These are phyloP conservation scores for Periplaneta americana DNA, from an alignment of 1,140 invertebrate species.

Conservation along the genomic window DNA sequence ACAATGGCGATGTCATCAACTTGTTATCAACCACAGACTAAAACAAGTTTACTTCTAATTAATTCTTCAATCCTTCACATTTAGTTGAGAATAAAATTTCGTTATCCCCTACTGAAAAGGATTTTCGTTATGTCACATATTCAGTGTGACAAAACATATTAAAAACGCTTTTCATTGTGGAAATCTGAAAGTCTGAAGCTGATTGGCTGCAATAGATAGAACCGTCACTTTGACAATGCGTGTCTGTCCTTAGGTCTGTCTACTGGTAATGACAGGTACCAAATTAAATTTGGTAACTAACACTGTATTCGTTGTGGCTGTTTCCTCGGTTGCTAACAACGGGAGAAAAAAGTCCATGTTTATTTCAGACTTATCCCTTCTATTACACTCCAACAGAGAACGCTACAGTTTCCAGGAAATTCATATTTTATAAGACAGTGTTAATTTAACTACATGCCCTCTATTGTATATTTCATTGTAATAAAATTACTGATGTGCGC, in stretches of 20 bases:
- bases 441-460: not conserved
- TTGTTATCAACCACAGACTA: too few relatives aligned
- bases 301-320: not conserved
- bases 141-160: too few relatives aligned
- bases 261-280: not conserved
- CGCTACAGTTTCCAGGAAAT: not conserved
- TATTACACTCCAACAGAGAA: not conserved
- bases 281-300: not conserved
- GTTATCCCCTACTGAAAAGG: too few relatives aligned
- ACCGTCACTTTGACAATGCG: not conserved
- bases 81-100: too few relatives aligned
- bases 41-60: too few relatives aligned
- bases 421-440: not conserved
- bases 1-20: too few relatives aligned
- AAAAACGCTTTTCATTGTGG: too few relatives aligned
- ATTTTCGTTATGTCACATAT: too few relatives aligned
- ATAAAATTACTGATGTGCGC: too few relatives aligned
- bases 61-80: too few relatives aligned
- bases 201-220: not conserved
- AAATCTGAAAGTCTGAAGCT: too few relatives aligned
- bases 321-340: not conserved
- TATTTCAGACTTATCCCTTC: not conserved
- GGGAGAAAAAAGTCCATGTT: not conserved
- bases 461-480: not conserved
- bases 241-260: not conserved